Evolutionary conservation across 2,888 invertebrate genomes (phyloP).

Genomic region (Zygothrica quintamaculata): DNA sequence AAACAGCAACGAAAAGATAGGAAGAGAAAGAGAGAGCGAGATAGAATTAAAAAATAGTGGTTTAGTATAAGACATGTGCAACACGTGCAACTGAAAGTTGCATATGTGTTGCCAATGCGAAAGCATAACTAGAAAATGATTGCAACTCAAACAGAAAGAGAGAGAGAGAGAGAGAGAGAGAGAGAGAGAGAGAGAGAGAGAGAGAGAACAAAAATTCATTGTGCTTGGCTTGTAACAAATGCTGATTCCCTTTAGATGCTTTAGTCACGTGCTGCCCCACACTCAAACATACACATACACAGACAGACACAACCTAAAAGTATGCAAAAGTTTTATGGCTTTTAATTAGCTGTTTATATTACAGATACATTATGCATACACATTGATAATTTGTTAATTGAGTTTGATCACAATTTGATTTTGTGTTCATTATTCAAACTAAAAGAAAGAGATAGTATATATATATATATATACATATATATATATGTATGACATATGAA

Average conservation of each 20-base stretch:
- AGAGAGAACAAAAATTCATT: not conserved
- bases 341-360: slow-evolving; percentile 13
- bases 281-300: not conserved
- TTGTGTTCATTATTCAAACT: slow-evolving; percentile 29
- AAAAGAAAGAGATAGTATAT: not conserved
- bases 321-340: slow-evolving; percentile 21
- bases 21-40: too few relatives aligned
- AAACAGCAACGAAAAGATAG: too few relatives aligned
- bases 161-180: not conserved
- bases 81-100: slow-evolving; percentile 34
- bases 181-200: not conserved
- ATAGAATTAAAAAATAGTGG: not conserved
- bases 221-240: slow-evolving; percentile 18
- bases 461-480: too few relatives aligned
- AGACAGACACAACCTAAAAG: slow-evolving; percentile 14
- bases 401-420: slow-evolving; percentile 57
- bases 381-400: slow-evolving; percentile 61
- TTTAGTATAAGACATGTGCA: slow-evolving; percentile 18
- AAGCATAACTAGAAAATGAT: slow-evolving; percentile 23
- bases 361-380: slow-evolving; percentile 42
- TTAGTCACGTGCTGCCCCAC: slow-evolving; percentile 32
- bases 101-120: slow-evolving; percentile 43
- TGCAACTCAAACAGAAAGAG: not conserved
- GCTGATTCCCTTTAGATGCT: slow-evolving; percentile 16
- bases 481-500: slow-evolving; percentile 15